phyloP scores from a whole-genome alignment of 2,797 vertebrate species.

The Prunella strophiata region DNA sequence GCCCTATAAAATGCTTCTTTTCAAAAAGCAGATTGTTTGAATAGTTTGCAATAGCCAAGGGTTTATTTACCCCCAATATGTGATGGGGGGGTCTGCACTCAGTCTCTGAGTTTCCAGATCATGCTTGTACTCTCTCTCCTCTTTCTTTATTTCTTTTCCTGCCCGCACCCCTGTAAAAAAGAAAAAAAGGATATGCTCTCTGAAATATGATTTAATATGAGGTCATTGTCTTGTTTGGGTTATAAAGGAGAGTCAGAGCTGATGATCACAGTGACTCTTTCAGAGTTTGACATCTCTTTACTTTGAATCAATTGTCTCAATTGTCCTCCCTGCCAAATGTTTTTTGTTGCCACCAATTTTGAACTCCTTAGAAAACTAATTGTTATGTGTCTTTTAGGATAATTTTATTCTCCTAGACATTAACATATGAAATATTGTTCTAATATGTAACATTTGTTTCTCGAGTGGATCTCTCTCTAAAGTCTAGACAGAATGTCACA shows the following conservation, averaged over 20 bases:
- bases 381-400: slow-evolving; percentile 43
- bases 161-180: background rate
- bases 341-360: slow-evolving; percentile 1
- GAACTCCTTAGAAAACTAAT: background rate
- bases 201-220: background rate
- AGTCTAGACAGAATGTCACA: slow-evolving; percentile 72
- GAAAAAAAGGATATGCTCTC: background rate
- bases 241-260: background rate
- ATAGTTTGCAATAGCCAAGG: background rate
- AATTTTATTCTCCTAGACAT: slow-evolving; percentile 54
- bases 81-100: too few relatives aligned
- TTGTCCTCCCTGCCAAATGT: slow-evolving; percentile 14
- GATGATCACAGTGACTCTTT: background rate
- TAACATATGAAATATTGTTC: slow-evolving; percentile 61
- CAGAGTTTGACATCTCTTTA: background rate
- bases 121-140: background rate
- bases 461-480: background rate
- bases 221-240: background rate
- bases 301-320: background rate
- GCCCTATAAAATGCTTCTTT: background rate
- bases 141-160: background rate
- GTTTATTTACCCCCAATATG: background rate
- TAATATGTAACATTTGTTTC: slow-evolving; percentile 45
- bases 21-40: background rate
- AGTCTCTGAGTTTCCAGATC: background rate